Conservation (phyloP, 2,888 invertebrate genomes). For the Nasonovia ribisnigri region DNA sequence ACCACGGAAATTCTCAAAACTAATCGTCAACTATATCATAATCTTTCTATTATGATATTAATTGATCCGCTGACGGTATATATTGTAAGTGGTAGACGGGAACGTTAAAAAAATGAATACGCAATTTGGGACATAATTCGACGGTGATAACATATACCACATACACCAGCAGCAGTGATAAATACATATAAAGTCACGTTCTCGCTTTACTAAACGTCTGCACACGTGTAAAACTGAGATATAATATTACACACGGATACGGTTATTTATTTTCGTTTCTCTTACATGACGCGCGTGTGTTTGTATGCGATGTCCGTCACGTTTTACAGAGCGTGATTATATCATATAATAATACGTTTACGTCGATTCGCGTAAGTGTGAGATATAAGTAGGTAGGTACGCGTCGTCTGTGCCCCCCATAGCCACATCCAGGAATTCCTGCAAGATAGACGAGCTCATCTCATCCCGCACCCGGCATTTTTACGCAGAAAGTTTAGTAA, state of each 20-base stretch:
- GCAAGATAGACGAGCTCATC: neutral
- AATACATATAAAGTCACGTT: neutral
- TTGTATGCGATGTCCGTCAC: neutral
- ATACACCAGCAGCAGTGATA: neutral
- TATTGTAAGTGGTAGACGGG: neutral
- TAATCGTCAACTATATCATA: neutral
- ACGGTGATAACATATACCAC: neutral
- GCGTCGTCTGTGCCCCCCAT: neutral
- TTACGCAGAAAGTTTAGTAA: neutral
- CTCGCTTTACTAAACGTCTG: neutral
- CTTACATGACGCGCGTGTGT: neutral
- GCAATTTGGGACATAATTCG: neutral
- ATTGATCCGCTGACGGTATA: too few relatives aligned
- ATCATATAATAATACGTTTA: neutral
- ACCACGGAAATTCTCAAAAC: too few relatives aligned
- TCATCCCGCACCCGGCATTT: neutral
- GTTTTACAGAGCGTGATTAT: conserved; percentile 8
- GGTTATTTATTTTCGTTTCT: neutral
- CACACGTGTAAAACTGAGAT: neutral
- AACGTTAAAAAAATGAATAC: neutral
- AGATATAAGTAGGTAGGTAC: neutral
- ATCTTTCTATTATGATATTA: neutral
- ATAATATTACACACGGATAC: neutral
- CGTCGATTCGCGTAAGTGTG: neutral
- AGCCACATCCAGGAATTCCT: neutral